These are phyloP conservation scores for cattle (Bos taurus) DNA, from an alignment of 2,113 vertebrate genomes.

Conservation along the genomic window ARS-UCD2.0 NC_037337.1:2625501-2626000, in stretches of 20 bases:
- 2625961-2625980: not conserved
- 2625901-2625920: not conserved
- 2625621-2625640: not conserved
- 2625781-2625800: not conserved
- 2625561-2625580: not conserved
- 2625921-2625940: not conserved
- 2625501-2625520: not conserved
- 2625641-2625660: not conserved
- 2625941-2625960: not conserved
- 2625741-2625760: not conserved
- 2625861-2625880: not conserved
- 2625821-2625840: not conserved
- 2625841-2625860: not conserved
- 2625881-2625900: not conserved
- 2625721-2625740: not conserved
- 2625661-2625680: not conserved
- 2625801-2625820: not conserved
- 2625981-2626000: not conserved
- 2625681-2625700: not conserved
- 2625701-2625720: not conserved
- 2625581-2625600: not conserved
- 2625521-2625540: not conserved
- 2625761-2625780: not conserved
- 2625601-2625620: not conserved
- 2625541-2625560: not conserved